Conservation (phyloP, 2,113 vertebrate genomes). For the Poicephalus meyeri region DNA sequence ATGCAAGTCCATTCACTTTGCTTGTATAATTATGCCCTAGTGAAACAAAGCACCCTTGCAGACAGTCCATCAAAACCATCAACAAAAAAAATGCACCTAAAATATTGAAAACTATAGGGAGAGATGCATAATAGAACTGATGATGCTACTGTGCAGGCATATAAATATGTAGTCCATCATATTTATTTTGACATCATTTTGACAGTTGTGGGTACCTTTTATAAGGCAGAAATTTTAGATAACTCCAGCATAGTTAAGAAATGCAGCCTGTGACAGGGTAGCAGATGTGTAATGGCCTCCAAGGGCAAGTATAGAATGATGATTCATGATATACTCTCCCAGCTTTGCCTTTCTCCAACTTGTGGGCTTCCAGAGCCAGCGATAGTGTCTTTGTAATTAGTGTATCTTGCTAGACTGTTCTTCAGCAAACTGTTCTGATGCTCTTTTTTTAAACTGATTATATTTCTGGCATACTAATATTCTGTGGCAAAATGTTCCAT, state of each 20-base stretch:
- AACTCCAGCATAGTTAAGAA: background rate
- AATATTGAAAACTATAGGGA: background rate
- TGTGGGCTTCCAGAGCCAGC: background rate
- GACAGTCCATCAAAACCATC: background rate
- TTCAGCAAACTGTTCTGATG: background rate
- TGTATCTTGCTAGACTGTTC: background rate
- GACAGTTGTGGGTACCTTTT: background rate
- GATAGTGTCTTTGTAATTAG: background rate
- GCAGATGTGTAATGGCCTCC: background rate
- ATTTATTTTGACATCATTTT: background rate
- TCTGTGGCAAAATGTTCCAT: background rate
- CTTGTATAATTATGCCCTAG: background rate
- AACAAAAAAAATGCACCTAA: background rate
- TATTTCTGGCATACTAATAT: background rate
- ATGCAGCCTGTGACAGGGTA: background rate
- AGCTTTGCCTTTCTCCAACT: background rate
- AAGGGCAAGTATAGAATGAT: background rate
- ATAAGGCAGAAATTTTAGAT: background rate
- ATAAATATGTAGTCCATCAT: fast-evolving
- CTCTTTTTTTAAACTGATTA: background rate
- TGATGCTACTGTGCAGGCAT: fast-evolving
- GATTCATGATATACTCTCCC: background rate
- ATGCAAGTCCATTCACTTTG: background rate
- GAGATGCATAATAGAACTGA: background rate
- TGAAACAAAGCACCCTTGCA: background rate